Conservation (phyloP, 1,140 invertebrate species). For the Tetramorium alpestre region DNA sequence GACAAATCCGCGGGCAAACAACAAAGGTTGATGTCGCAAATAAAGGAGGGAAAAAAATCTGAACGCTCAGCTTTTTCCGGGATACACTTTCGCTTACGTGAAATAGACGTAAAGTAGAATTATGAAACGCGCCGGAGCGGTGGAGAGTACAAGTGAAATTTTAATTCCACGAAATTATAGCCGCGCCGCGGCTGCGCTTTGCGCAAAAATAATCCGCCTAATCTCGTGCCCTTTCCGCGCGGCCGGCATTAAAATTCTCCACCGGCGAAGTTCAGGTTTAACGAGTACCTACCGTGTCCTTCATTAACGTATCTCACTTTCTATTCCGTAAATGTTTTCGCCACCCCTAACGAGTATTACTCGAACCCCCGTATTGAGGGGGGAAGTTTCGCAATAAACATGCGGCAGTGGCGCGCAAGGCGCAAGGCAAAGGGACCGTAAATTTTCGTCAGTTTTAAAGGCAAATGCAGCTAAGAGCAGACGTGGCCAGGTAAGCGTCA, state of each 20-base stretch:
- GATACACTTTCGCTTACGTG: neutral
- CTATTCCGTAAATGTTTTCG: conserved; percentile 35
- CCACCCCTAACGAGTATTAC: conserved; percentile 13
- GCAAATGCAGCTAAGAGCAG: conserved; percentile 61
- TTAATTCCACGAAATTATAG: conserved; percentile 47
- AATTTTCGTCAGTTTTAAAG: conserved; percentile 69
- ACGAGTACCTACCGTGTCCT: conserved; percentile 23
- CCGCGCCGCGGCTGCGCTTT: neutral
- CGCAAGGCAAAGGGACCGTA: conserved; percentile 48
- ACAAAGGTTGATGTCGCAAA: neutral
- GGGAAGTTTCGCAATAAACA: conserved; percentile 69
- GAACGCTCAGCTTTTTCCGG: neutral
- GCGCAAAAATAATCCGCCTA: conserved; percentile 31
- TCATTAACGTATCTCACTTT: conserved; percentile 49
- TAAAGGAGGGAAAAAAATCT: neutral
- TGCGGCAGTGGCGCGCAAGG: neutral
- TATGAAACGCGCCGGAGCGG: neutral
- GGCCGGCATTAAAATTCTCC: conserved; percentile 6
- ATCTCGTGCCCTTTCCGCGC: conserved; percentile 2
- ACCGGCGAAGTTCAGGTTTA: conserved; percentile 6
- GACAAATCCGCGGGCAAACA: neutral
- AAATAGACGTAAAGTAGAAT: neutral
- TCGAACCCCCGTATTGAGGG: neutral
- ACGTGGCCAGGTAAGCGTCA: conserved; percentile 55
- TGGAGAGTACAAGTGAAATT: conserved; percentile 12